Percentiles rank a stretch among this genome's conserved stretches.
These are phyloP conservation scores for Oscheius sp. DNA, from an alignment of 2,888 invertebrate genomes.

Conservation along the genomic window DNA sequence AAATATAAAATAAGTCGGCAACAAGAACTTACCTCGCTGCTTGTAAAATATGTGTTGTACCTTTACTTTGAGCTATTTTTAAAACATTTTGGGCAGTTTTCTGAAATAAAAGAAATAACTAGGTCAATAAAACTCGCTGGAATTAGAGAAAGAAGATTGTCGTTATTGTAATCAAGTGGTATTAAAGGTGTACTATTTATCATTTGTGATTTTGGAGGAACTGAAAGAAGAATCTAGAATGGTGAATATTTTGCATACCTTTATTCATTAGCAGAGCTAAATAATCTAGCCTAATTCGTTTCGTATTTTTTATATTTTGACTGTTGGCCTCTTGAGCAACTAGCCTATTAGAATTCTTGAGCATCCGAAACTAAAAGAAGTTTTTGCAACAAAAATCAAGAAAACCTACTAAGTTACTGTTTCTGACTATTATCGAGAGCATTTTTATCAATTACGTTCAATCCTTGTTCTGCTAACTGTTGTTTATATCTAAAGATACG, in stretches of 20 bases:
- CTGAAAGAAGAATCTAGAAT: background rate
- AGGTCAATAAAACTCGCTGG: too few relatives aligned
- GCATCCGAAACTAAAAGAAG: background rate
- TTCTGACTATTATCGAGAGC: slow-evolving; percentile 34
- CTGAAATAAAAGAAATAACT: background rate
- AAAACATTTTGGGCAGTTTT: background rate
- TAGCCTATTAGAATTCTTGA: background rate
- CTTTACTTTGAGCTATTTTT: background rate
- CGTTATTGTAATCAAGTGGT: background rate
- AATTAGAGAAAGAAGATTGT: too few relatives aligned
- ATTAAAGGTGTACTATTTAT: background rate
- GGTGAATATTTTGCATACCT: too few relatives aligned
- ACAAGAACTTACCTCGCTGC: background rate
- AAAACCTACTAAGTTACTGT: slow-evolving; percentile 9
- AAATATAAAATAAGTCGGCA: background rate
- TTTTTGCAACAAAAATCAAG: background rate
- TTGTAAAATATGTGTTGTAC: background rate
- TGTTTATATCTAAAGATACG: slow-evolving; percentile 56
- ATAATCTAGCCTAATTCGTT: background rate
- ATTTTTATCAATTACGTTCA: slow-evolving; percentile 58
- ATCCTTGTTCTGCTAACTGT: slow-evolving; percentile 54
- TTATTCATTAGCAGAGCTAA: background rate
- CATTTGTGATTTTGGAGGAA: background rate
- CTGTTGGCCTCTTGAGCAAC: background rate
- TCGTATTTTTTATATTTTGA: background rate